phyloP scores from a whole-genome alignment of 2,797 vertebrate species.

The Etheostoma perlongum region DNA sequence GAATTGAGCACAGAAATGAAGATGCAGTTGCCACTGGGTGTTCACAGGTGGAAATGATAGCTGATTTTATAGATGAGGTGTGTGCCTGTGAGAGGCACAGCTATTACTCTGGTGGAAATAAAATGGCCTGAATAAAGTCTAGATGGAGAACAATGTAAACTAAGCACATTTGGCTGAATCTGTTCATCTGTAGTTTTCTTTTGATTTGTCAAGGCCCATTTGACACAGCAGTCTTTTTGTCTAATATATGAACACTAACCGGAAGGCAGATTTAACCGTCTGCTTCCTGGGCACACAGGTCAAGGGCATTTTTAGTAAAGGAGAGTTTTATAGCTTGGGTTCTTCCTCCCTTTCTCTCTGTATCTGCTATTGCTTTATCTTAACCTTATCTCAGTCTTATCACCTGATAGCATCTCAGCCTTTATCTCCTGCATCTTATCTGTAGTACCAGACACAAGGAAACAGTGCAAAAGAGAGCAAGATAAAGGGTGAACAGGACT shows the following conservation, averaged over 20 bases:
- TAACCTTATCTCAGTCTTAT: constrained; percentile 47
- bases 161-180: constrained; percentile 24
- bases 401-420: constrained; percentile 51
- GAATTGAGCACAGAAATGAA: constrained; percentile 28
- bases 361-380: constrained; percentile 39
- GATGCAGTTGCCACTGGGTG: constrained; percentile 22
- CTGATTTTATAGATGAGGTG: constrained; percentile 34
- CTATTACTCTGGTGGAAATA: constrained; percentile 31
- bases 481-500: constrained; percentile 30
- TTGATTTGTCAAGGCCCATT: background rate
- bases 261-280: constrained; percentile 20
- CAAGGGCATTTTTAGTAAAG: constrained; percentile 24
- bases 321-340: constrained; percentile 24
- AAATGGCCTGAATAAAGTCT: constrained; percentile 18
- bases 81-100: constrained; percentile 22
- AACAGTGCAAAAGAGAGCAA: constrained; percentile 25
- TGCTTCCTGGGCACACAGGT: constrained; percentile 28
- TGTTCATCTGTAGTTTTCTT: constrained; percentile 11
- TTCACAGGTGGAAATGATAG: constrained; percentile 38
- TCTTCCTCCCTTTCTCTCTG: constrained; percentile 18
- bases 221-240: background rate
- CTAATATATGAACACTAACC: constrained; percentile 6
- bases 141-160: constrained; percentile 11
- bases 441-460: constrained; percentile 56
- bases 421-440: constrained; percentile 71